Conservation (phyloP, 2,888 invertebrate genomes). For the Ichneumon xanthorius region DNA sequence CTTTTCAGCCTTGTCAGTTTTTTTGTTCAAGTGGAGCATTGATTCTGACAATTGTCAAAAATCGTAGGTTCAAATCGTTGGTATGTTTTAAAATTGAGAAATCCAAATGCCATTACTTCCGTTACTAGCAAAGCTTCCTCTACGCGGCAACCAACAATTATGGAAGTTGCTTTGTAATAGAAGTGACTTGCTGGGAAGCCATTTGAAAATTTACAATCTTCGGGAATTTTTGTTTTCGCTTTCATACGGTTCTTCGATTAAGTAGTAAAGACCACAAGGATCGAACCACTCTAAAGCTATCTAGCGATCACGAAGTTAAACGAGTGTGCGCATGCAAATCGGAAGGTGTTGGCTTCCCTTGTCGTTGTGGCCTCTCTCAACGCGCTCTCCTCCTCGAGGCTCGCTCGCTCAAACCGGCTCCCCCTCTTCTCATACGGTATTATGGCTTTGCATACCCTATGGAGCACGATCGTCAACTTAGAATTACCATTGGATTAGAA, state of each 20-base stretch:
- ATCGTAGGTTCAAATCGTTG: too few relatives aligned
- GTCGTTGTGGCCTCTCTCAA: slow-evolving; percentile 17
- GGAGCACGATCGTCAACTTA: slow-evolving; percentile 65
- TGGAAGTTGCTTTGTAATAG: too few relatives aligned
- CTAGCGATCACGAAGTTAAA: slow-evolving; percentile 51
- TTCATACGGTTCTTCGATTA: background rate
- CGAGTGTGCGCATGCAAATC: slow-evolving; percentile 51
- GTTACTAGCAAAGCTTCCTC: too few relatives aligned
- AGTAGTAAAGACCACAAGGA: background rate
- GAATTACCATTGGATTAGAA: slow-evolving; percentile 67
- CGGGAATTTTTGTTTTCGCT: background rate
- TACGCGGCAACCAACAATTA: too few relatives aligned
- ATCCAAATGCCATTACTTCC: too few relatives aligned
- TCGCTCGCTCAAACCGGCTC: background rate
- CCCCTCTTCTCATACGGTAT: slow-evolving; percentile 38
- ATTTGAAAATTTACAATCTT: background rate
- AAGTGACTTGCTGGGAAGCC: too few relatives aligned
- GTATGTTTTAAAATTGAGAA: too few relatives aligned
- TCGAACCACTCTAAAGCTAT: background rate
- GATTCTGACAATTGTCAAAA: slow-evolving; percentile 25
- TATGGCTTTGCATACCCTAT: slow-evolving; percentile 59
- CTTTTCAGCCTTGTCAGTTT: slow-evolving; percentile 19
- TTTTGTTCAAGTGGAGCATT: background rate
- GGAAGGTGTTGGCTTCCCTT: slow-evolving; percentile 56
- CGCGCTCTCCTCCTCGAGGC: background rate